Evolutionary conservation across 2,888 invertebrate genomes (phyloP).

Genomic region (Metacarcinus magister): DNA sequence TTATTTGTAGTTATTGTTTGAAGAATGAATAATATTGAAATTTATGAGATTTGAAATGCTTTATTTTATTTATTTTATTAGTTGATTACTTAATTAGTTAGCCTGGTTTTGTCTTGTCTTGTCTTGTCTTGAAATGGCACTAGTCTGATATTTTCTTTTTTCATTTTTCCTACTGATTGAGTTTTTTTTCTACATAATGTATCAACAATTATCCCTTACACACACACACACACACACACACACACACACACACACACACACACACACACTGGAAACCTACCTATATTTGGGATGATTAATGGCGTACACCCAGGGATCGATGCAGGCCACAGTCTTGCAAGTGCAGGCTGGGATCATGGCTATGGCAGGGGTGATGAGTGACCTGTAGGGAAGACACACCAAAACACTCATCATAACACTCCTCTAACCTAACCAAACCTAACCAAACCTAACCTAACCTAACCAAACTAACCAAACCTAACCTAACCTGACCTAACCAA

Average conservation of each 20-base stretch:
- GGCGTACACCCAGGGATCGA: conserved; percentile 96
- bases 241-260: conserved; percentile 40
- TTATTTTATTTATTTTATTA: neutral
- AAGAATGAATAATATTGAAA: no score
- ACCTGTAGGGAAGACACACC: conserved; percentile 83
- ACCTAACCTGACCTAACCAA: no score
- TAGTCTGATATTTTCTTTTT: neutral
- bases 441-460: no score
- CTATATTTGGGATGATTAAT: conserved; percentile 95
- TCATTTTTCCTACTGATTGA: neutral
- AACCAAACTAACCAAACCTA: no score
- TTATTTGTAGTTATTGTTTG: no score
- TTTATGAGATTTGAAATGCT: neutral
- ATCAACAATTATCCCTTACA: neutral
- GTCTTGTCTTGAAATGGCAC: no score
- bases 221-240: conserved; percentile 39
- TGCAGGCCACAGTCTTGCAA: conserved; percentile 94
- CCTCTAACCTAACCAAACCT: no score
- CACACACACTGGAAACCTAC: conserved; percentile 84
- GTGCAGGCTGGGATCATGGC: conserved; percentile 95
- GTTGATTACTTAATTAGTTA: no score
- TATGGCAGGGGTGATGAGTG: conserved; percentile 87
- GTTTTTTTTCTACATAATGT: neutral
- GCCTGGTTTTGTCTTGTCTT: no score
- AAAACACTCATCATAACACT: no score